Conservation (phyloP, 2,797 vertebrate species). For the Sebastes taczanowskii region DNA sequence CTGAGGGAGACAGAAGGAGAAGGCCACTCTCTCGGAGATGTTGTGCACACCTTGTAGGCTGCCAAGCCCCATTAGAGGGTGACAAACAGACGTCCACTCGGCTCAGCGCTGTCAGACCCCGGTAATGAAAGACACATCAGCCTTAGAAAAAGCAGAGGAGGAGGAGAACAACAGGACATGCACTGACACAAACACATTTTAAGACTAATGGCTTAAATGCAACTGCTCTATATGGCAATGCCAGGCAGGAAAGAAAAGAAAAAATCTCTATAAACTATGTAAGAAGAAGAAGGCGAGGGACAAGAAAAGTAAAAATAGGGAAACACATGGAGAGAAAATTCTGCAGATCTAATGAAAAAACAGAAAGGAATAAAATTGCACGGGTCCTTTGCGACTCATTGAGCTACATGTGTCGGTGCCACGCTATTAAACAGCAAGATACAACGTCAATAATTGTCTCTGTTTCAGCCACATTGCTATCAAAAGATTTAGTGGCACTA, state of each 20-base stretch:
- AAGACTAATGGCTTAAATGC: slow-evolving; percentile 71
- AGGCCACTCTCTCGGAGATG: slow-evolving; percentile 69
- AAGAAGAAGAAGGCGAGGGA: slow-evolving; percentile 15
- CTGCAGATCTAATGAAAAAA: slow-evolving; percentile 24
- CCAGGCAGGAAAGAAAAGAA: neutral
- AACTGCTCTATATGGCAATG: slow-evolving; percentile 41
- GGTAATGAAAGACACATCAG: slow-evolving; percentile 81
- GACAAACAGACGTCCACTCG: slow-evolving; percentile 75
- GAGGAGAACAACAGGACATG: slow-evolving; percentile 55
- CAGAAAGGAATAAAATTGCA: slow-evolving; percentile 19
- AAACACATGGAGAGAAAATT: slow-evolving; percentile 16
- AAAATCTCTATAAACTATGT: slow-evolving; percentile 6
- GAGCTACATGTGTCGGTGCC: slow-evolving; percentile 42
- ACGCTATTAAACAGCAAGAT: slow-evolving; percentile 50
- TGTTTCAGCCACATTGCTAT: slow-evolving; percentile 35
- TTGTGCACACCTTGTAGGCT: slow-evolving; percentile 75
- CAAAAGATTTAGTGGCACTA: slow-evolving; percentile 59
- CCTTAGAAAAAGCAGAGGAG: slow-evolving; percentile 57
- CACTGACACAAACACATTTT: slow-evolving; percentile 64
- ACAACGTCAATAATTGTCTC: slow-evolving; percentile 60
- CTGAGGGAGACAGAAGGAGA: slow-evolving; percentile 57
- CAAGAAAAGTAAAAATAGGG: slow-evolving; percentile 29
- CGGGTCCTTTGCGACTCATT: slow-evolving; percentile 44
- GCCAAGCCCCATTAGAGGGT: slow-evolving; percentile 79
- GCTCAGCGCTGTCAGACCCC: slow-evolving; percentile 71